Base-by-base conservation (phyloP, 2,113 vertebrate genomes). In the Ciconia boyciana region DNA sequence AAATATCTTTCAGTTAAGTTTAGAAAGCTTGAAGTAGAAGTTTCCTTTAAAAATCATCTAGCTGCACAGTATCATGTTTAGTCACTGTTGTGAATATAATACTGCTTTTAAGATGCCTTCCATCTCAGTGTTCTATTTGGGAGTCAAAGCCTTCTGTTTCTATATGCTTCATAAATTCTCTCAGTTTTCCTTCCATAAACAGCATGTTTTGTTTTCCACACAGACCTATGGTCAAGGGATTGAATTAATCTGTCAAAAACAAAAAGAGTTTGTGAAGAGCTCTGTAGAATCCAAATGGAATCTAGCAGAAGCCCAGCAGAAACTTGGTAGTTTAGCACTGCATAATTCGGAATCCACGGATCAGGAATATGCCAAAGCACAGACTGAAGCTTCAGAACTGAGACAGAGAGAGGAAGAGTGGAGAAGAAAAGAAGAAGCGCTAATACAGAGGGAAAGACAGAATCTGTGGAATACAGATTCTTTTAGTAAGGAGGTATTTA, bases 311-410 rank as follows among this genome's bases (percentile, higher is more conserved):
- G 99, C 99, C 26, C 99, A 99, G 97, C 98, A 99, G 85, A 99
- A 98, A 97, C 98, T 99, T 32, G 98, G 98, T 68, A 99, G 98
- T 82, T 97, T 99, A 87, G 99, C 98, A 36, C 98, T 99, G 84
- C 99, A 99, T 96, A 98, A 99, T 96, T 99, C 99, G 0, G 99
- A 99, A 97, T 99, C 99, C 24, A 94, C 98, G 80, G 99, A 99
- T 94, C 99, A 99, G 97, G 99, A 99, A 89, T 98, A 97, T 10
- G 99, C 99, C 79, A 98, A 98, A 86, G 98, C 98, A 70, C 97
- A 96, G 83, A 98, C 98, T 54, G 98, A 99, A 79, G 97, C 98
- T 48, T 97, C 98, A 10, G 99, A 99, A 76, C 98, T 99, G 88
- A 98, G 97, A 11, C 98, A 98, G 83, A 98, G 97, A 2, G 99